Evolutionary conservation across 2,888 invertebrate genomes (phyloP).

Genomic region (Scaptomyza reducta): DNA sequence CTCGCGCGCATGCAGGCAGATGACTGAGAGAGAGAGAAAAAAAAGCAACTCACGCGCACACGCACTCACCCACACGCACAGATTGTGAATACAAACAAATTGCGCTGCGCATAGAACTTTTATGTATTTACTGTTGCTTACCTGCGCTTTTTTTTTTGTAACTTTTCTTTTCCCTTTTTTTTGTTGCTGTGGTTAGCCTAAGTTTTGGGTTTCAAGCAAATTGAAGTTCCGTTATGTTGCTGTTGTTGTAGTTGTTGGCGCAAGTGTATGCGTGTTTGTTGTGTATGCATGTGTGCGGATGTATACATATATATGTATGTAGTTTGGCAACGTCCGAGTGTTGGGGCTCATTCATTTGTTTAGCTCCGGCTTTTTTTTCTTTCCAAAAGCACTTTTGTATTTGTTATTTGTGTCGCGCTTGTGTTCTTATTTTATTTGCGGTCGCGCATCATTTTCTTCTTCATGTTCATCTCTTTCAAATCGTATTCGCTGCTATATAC

Average conservation of each 20-base stretch:
- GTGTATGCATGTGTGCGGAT: slow-evolving; percentile 38
- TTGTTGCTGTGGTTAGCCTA: slow-evolving; percentile 16
- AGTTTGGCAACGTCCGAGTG: slow-evolving; percentile 59
- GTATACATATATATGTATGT: slow-evolving; percentile 37
- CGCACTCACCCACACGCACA: slow-evolving; percentile 17
- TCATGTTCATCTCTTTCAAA: slow-evolving; percentile 36
- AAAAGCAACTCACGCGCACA: slow-evolving; percentile 18
- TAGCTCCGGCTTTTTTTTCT: slow-evolving; percentile 46
- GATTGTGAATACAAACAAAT: slow-evolving; percentile 42
- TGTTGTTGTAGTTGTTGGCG: slow-evolving; percentile 24
- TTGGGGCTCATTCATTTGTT: slow-evolving; percentile 65
- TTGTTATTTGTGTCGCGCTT: slow-evolving; percentile 47
- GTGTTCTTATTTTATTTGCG: slow-evolving; percentile 28
- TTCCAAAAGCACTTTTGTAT: slow-evolving; percentile 30
- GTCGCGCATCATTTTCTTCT: slow-evolving; percentile 37
- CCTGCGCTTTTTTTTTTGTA: slow-evolving; percentile 60
- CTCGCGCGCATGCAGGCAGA: slow-evolving; percentile 3
- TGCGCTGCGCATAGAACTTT: slow-evolving; percentile 34
- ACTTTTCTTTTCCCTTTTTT: background rate
- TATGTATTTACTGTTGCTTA: slow-evolving; percentile 51
- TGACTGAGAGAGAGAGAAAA: slow-evolving; percentile 3
- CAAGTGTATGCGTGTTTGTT: slow-evolving; percentile 47
- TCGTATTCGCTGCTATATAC: slow-evolving; percentile 40
- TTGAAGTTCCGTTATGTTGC: slow-evolving; percentile 43
- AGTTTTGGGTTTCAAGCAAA: slow-evolving; percentile 43